Percentiles rank a stretch among this genome's conserved stretches.
Evolutionary conservation across 1,140 invertebrate genomes (phyloP).

Genomic region (Diploscapter pachys): DNA sequence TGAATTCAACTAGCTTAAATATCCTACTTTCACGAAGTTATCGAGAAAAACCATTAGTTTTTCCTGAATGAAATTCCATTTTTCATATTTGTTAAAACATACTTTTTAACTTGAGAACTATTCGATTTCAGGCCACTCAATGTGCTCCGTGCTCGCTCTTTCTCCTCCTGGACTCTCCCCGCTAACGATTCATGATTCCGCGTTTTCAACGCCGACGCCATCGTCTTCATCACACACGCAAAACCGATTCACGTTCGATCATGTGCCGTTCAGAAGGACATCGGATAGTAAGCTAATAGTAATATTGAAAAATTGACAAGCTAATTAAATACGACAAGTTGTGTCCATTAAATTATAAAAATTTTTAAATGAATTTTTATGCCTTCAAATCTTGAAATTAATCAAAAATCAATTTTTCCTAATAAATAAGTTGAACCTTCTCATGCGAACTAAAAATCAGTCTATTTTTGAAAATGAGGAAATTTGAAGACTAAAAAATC

Average conservation of each 20-base stretch:
- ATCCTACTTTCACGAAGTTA: too few relatives aligned
- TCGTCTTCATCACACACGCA: conserved; percentile 7
- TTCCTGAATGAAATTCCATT: too few relatives aligned
- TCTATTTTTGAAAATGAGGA: neutral
- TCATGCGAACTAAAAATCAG: neutral
- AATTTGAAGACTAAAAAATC: conserved; percentile 17
- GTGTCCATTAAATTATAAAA: conserved; percentile 1
- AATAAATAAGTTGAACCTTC: neutral
- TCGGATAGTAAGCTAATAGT: conserved; percentile 14
- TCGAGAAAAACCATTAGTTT: too few relatives aligned
- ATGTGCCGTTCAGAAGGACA: conserved; percentile 17
- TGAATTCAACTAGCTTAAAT: too few relatives aligned
- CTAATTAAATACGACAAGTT: neutral
- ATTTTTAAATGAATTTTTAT: conserved; percentile 3
- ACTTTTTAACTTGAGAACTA: too few relatives aligned
- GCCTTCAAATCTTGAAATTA: neutral
- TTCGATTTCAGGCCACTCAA: conserved; percentile 10
- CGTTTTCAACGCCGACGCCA: conserved; percentile 22
- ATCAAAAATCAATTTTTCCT: neutral
- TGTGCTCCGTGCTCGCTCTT: conserved; percentile 7
- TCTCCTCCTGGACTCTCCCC: conserved; percentile 31
- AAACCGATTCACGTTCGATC: conserved; percentile 32
- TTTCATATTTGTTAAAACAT: too few relatives aligned
- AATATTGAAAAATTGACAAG: conserved; percentile 8
- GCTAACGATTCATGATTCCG: conserved; percentile 22